Base-by-base conservation (phyloP, 2,797 vertebrate genomes). In the Xenentodon cancila region DNA sequence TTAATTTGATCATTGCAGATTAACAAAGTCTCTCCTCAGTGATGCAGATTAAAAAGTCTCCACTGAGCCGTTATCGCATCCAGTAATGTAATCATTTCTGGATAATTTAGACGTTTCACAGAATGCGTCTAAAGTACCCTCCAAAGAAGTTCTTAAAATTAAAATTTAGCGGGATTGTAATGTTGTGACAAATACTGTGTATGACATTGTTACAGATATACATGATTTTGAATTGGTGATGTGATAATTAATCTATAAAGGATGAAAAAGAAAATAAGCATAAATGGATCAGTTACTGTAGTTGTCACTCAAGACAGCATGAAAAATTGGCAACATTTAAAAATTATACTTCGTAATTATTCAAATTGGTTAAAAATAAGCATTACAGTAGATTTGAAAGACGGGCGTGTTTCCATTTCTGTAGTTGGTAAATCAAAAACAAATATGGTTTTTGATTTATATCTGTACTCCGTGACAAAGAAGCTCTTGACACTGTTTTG, bases 21-120 rank as follows among this genome's bases (percentile, higher is more conserved):
- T 59, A 64, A 52, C 17, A 2, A 48, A 62, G 59, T 59, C 48
- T 8, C 53, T 73, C 62, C 21, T 56, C 48, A 46, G 34, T 13
- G 34, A 11, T 37, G 34, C 56, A 69, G 61, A 81, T 75, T 48
- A 66, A 64, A 80, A 49, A 56, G 64, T 53, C 68, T 66, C 40
- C 53, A 43, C 40, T 52, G 53, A 75, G 51, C 51, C 11, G 34
- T 37, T 37, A 53, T 18, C 30, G 52, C 40, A 40, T 45, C 50
- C 56, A 64, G 46, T 60, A n/a, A 68, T 57, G 22, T 60, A 62
- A 49, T 70, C 56, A 66, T 40, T 50, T 7, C n/a, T 54, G 65
- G 54, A 53, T 64, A 16, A 84, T 80, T 78, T 62, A 54, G 37
- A 49, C 42, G 77, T 73, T 74, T 84, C 55, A 68, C 68, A 71